Base-by-base conservation (phyloP, 2,113 vertebrate genomes). In the Phylloscopus trochilus region DNA sequence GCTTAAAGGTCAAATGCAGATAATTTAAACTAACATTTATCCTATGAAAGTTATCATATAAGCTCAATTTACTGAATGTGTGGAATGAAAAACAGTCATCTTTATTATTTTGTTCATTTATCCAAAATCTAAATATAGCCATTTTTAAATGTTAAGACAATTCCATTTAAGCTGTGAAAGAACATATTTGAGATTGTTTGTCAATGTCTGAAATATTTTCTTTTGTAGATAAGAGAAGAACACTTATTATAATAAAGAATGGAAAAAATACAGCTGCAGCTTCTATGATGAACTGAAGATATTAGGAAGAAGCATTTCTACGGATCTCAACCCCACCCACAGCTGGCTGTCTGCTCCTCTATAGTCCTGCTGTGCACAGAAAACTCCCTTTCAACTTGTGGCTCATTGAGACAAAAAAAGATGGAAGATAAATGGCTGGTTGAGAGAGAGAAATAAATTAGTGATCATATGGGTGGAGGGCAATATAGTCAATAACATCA, bases 1-100 rank as follows among this genome's bases (percentile, higher is more conserved):
- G 98, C 98, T 98, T 98, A 98, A 97, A 97, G 98, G 98, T 98
- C 98, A 98, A 98, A 98, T 94, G 97, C 97, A 98, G 96, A 97
- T 98, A 97, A 98, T 98, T 98, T 98, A 96, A 97, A 94, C 97
- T 97, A 97, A 95, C 92, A 97, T 98, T 97, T 97, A 97, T 97
- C 98, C 97, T 97, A 97, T 97, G 97, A 98, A 97, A 97, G 95
- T 96, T 96, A 97, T 97, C 97, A 88, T 93, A 90, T 91, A 95
- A 95, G 91, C 96, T 97, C 96, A 95, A 96, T 98, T 97, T 98
- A 97, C 93, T 96, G 93, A 94, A 95, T 79, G 75, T 77, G 87
- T 87, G 66, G 89, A 92, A 94, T 90, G 82, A 74, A 93, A 95
- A 94, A 23, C 70, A 94, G 66, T 43, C 28, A 63, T 77, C 31